Conservation (phyloP, 2,888 invertebrate species). For the Ormyrus rosae region DNA sequence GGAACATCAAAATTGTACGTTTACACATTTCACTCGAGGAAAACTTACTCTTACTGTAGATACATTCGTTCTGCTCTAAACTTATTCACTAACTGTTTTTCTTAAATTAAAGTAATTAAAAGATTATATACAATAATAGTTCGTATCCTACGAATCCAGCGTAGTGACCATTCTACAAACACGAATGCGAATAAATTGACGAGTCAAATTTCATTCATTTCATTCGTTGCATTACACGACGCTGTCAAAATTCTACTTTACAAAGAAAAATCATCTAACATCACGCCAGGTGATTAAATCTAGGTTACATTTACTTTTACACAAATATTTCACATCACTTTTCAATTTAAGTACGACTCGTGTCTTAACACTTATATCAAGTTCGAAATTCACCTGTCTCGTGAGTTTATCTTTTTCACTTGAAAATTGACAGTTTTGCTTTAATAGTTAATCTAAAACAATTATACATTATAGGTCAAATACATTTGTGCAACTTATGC, state of each 20-base stretch:
- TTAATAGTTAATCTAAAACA: no score
- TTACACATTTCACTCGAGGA: constrained; percentile 19
- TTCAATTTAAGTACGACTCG: constrained; percentile 24
- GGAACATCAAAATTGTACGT: neutral
- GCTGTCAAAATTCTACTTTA: neutral
- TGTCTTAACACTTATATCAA: neutral
- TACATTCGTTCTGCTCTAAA: constrained; percentile 17
- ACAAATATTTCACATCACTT: constrained; percentile 7
- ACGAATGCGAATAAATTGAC: neutral
- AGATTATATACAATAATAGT: constrained; percentile 19
- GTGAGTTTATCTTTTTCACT: no score
- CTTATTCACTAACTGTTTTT: constrained; percentile 33
- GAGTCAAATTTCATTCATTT: neutral
- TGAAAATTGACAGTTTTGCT: no score
- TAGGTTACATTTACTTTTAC: neutral
- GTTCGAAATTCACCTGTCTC: no score
- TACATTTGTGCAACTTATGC: constrained; percentile 14
- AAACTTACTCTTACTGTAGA: constrained; percentile 2
- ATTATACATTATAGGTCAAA: neutral
- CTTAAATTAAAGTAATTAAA: constrained; percentile 20
- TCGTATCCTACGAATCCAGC: constrained; percentile 53
- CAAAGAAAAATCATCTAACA: neutral
- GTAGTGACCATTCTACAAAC: constrained; percentile 25
- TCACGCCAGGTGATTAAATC: constrained; percentile 27
- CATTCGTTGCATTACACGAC: no score